phyloP scores from a whole-genome alignment of 2,113 vertebrate genomes.

The Grammomys dolichurus region DNA sequence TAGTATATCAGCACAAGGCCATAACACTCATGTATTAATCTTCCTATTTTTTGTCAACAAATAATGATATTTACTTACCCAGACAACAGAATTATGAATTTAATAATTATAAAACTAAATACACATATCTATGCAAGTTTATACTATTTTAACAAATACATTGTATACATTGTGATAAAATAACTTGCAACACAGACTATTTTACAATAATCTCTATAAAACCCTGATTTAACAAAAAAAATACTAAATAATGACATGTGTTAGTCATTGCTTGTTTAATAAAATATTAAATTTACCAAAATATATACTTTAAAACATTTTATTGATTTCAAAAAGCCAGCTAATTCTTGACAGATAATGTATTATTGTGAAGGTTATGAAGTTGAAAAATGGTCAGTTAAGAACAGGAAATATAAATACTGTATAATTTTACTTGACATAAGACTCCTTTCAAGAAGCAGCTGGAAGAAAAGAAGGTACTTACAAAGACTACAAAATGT shows the following conservation, averaged over 20 bases:
- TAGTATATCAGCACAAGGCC: neutral
- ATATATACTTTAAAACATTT: neutral
- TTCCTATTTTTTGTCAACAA: neutral
- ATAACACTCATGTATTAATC: neutral
- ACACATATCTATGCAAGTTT: neutral
- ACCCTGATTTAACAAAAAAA: neutral
- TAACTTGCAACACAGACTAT: neutral
- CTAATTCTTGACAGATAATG: neutral
- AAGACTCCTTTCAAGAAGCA: neutral
- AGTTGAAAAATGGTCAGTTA: neutral
- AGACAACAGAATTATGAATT: neutral
- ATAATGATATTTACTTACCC: neutral
- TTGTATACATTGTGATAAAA: neutral
- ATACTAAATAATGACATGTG: neutral
- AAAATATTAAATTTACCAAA: neutral
- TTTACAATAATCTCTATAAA: neutral
- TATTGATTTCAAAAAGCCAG: neutral
- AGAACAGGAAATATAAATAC: neutral
- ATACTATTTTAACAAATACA: neutral
- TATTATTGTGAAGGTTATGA: neutral
- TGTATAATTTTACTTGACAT: neutral
- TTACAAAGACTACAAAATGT: neutral
- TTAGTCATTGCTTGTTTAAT: neutral
- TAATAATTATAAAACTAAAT: neutral
- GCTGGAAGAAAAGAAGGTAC: neutral